Percentiles rank a stretch among this genome's conserved stretches.
Conservation (phyloP, 2,113 vertebrate genomes). For the Vulpes vulpes region DNA sequence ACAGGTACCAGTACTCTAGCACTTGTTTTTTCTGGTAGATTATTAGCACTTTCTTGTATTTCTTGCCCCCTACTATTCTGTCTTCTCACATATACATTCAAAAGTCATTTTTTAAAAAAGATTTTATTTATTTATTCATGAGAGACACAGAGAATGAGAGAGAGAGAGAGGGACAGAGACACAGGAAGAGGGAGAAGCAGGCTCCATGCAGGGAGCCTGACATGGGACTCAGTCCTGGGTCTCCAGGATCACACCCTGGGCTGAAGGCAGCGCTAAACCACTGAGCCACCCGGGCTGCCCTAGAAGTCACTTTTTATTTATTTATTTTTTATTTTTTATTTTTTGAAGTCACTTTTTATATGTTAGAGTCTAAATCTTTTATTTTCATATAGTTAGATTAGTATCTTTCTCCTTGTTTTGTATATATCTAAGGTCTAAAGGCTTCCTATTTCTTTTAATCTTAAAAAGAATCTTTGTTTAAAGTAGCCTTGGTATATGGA, state of each 20-base stretch:
- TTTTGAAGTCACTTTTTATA: no score
- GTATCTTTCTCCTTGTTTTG: neutral
- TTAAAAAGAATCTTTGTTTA: conserved; percentile 9
- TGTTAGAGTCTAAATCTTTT: neutral
- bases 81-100: neutral
- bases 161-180: no score
- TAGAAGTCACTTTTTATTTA: no score
- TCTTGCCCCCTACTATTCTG: neutral
- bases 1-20: neutral
- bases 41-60: neutral
- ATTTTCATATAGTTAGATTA: conserved; percentile 22
- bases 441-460: conserved; percentile 20
- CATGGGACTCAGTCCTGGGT: no score
- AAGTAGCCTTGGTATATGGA: neutral
- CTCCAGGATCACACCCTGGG: no score
- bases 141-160: no score
- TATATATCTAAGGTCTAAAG: neutral
- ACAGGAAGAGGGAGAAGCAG: no score
- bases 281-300: no score
- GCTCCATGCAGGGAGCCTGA: no score
- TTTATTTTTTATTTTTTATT: no score
- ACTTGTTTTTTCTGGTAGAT: neutral
- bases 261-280: no score
- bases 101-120: neutral
- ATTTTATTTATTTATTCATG: no score